A percentile compares a stretch with the other conserved stretches of the same genome.
Evolutionary conservation across 2,797 vertebrate genomes (phyloP).

Genomic region (Syngnathus acus): DNA sequence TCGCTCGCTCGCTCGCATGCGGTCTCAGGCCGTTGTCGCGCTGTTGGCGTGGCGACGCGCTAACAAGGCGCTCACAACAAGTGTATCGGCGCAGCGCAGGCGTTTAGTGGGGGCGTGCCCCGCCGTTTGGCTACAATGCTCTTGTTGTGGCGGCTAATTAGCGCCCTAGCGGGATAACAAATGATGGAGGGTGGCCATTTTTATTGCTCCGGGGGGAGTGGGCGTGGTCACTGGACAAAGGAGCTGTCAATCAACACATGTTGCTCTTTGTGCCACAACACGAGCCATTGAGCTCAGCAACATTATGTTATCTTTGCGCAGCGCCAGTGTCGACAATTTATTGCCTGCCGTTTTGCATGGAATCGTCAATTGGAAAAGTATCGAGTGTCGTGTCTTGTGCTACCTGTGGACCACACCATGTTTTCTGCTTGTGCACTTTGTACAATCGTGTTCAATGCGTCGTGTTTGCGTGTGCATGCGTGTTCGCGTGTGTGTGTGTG

Average conservation of each 20-base stretch:
- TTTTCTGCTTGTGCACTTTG: too few species aligned
- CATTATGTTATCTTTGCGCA: neutral
- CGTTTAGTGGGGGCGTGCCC: neutral
- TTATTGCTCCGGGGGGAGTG: neutral
- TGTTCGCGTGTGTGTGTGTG: too few species aligned
- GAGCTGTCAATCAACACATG: neutral
- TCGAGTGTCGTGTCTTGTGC: too few species aligned
- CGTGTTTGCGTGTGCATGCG: too few species aligned
- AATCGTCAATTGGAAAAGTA: too few species aligned
- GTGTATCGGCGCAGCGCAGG: neutral
- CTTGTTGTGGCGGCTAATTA: conserved; percentile 2
- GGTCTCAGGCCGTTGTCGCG: neutral
- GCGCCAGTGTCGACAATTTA: too few species aligned
- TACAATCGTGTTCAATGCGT: too few species aligned
- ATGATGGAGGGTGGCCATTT: neutral
- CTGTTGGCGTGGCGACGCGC: neutral
- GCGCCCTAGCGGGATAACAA: neutral
- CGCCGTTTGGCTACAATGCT: neutral
- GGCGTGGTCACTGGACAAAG: neutral
- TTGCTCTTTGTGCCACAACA: neutral
- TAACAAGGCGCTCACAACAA: neutral
- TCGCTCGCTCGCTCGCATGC: too few species aligned
- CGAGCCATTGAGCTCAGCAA: neutral
- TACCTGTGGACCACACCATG: neutral
- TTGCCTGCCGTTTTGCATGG: too few species aligned